Evolutionary conservation across 2,113 vertebrate genomes (phyloP).

Genomic region (Cololabis saira): DNA sequence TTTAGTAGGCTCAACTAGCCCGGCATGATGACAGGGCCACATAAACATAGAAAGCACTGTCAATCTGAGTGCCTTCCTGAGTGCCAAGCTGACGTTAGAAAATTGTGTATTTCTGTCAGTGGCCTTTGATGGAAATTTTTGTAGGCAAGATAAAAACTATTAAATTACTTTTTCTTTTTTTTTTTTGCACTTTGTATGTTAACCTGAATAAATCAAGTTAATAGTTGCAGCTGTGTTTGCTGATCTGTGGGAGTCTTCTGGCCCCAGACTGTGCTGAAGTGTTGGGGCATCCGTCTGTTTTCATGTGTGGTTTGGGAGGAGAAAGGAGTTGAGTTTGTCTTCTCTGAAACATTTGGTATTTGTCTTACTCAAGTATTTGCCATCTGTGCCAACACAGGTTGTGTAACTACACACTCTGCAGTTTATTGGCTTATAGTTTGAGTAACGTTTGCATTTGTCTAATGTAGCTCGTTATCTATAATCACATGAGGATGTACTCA

Average conservation of each 20-base stretch:
- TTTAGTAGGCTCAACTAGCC: conserved; percentile 20
- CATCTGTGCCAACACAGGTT: conserved; percentile 8
- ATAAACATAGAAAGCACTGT: background rate
- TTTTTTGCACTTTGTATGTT: conserved; percentile 1
- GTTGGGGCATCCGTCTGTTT: conserved; percentile 48
- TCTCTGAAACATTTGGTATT: conserved; percentile 51
- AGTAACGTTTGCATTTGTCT: background rate
- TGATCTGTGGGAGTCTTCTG: conserved; percentile 49
- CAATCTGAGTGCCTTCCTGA: background rate
- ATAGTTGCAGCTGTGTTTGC: conserved; percentile 67
- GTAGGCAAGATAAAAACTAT: conserved; percentile 26
- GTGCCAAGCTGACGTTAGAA: background rate
- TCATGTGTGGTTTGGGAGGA: conserved; percentile 59
- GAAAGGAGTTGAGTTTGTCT: conserved; percentile 55
- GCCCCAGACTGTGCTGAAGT: conserved; percentile 25
- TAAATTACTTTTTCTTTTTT: conserved; percentile 20
- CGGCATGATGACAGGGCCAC: conserved; percentile 2
- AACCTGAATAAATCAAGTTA: conserved; percentile 53
- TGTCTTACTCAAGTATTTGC: conserved; percentile 46
- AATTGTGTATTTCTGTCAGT: background rate
- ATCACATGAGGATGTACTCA: background rate
- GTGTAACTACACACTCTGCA: conserved; percentile 8
- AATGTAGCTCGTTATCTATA: background rate
- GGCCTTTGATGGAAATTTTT: conserved; percentile 7
- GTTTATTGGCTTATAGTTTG: background rate